Percentiles rank a stretch among this genome's conserved stretches.
These are phyloP conservation scores for Pantherophis alleghaniensis DNA, from an alignment of 2,797 vertebrate genomes.

Conservation along the genomic window DNA sequence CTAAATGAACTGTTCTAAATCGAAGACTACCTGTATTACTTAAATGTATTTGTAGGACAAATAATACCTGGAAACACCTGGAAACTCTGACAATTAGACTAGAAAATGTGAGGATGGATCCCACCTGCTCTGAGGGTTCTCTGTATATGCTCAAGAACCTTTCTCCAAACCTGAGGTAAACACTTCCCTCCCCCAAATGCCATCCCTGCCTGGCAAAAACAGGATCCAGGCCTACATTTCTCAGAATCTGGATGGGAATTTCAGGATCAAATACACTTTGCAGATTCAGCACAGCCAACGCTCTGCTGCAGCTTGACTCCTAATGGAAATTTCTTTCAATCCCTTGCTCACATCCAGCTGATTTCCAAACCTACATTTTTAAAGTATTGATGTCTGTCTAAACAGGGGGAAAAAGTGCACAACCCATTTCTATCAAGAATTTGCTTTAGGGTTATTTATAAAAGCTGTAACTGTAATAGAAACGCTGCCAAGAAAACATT, in stretches of 20 bases:
- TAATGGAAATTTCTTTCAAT: not conserved
- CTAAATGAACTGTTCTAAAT: not conserved
- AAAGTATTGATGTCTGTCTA: conserved; percentile 47
- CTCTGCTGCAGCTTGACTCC: not conserved
- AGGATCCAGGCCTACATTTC: not conserved
- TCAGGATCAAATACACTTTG: not conserved
- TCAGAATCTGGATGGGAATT: not conserved
- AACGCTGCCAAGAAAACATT: conserved; percentile 70
- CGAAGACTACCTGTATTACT: not conserved
- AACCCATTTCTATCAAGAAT: conserved; percentile 62
- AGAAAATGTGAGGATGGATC: not conserved
- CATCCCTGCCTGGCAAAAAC: not conserved
- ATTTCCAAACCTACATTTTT: conserved; percentile 47
- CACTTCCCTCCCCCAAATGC: not conserved
- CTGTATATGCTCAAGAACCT: too few species aligned
- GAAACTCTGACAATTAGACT: not conserved
- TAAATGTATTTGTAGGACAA: not conserved
- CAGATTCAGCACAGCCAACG: conserved; percentile 21
- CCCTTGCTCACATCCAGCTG: not conserved
- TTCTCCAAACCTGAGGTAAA: not conserved
- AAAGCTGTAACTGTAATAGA: conserved; percentile 70
- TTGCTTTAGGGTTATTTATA: conserved; percentile 75
- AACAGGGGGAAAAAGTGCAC: conserved; percentile 40
- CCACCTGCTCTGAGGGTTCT: too few species aligned
- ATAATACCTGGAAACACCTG: too few species aligned